These are phyloP conservation scores for Anthophora plumipes DNA, from an alignment of 2,888 invertebrate genomes.

Conservation along the genomic window DNA sequence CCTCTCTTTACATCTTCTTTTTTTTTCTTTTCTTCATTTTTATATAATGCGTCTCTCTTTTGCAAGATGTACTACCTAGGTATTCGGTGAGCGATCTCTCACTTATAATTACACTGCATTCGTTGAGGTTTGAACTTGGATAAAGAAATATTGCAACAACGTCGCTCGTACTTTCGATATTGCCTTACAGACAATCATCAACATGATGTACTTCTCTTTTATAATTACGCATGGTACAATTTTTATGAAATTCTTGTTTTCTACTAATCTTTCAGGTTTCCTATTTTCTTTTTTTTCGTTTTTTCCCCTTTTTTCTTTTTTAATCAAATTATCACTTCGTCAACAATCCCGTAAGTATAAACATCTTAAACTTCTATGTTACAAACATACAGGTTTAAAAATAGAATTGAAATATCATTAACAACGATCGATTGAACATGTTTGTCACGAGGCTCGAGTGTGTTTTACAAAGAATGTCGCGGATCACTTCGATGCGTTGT, in stretches of 20 bases:
- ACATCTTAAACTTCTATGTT: constrained; percentile 31
- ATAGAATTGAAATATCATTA: constrained; percentile 21
- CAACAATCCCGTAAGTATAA: constrained; percentile 11
- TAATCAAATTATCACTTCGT: constrained; percentile 6
- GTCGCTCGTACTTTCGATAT: background rate
- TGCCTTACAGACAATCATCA: constrained; percentile 17
- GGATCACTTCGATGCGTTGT: background rate
- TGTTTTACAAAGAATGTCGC: constrained; percentile 1
- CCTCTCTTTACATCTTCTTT: constrained; percentile 25
- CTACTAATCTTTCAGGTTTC: background rate
- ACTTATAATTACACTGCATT: constrained; percentile 12
- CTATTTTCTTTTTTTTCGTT: background rate
- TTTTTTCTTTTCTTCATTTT: too few relatives aligned
- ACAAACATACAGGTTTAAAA: constrained; percentile 25
- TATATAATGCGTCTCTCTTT: constrained; percentile 20
- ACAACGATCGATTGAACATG: constrained; percentile 32
- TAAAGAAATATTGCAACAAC: background rate
- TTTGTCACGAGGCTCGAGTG: constrained; percentile 1
- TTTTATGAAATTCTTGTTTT: constrained; percentile 59
- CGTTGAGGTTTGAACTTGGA: constrained; percentile 1
- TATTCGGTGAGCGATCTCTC: constrained; percentile 54
- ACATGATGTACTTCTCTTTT: constrained; percentile 1
- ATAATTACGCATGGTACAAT: constrained; percentile 6
- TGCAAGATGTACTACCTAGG: constrained; percentile 47
- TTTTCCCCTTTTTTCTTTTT: too few relatives aligned